Evolutionary conservation across 1,140 invertebrate species (phyloP), one percentile per base, ranked within the genome.

Genomic region (Teleogryllus occipitalis): DNA sequence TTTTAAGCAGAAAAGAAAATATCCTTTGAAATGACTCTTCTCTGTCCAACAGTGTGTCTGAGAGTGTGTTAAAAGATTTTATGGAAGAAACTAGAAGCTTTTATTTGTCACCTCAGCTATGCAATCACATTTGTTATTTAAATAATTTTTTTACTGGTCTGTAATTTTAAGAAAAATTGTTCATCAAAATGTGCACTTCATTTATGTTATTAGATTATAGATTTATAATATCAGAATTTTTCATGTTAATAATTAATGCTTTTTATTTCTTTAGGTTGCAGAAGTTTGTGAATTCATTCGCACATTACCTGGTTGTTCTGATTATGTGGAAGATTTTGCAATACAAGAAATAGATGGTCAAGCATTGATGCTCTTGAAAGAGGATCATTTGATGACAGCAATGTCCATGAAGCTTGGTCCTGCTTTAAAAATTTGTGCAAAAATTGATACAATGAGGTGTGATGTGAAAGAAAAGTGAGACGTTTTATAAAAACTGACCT

Each of bases 321-420:
- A 96, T 83, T 98, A 98, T 84, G 97, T 96, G 0, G 96, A 98
- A 84, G 97, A 98, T 85, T 99, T 99, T 88, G 90, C 93, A 1
- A 92, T 95, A 78, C 96, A 98, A 85, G 97, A 98, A 87, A 98
- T 99, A 82, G 97, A 98, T 84, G 97, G 97, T 0, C 96, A 98
- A 85, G 97, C 97, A 8, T 86, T 99, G 27, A 91, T 98, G 88
- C 87, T 98, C 75, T 90, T 98, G n/a, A 96, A 97, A 85, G 96
- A 96, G 81, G 96, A 98, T 84, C 96, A 99, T 87, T 87, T 99
- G 12, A 97, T 98, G 89, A 93, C 93, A 47, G 94, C 96, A 7
- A 97, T 99, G 91, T 93, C 92, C 54, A 98, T 98, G 90, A 98
- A 98, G 84, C 89, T 98, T 0, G 97, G 97, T 3, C 97, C 97